phyloP scores from a whole-genome alignment of 1,140 invertebrate genomes.

The Nephila pilipes region DNA sequence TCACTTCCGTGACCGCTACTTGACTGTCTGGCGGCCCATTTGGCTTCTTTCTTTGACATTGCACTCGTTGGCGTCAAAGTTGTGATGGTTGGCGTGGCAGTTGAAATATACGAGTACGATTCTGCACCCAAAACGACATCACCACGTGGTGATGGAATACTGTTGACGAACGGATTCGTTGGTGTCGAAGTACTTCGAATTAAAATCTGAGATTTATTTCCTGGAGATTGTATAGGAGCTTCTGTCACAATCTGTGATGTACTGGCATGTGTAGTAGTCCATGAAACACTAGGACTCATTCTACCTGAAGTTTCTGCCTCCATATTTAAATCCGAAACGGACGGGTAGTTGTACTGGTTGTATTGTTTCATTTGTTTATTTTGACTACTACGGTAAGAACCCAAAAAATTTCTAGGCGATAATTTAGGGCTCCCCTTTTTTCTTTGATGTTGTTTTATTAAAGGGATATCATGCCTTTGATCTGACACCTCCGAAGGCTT shows the following conservation, averaged over 20 bases:
- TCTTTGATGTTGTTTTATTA: constrained; percentile 56
- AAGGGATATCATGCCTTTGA: constrained; percentile 26
- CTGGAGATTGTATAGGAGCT: neutral
- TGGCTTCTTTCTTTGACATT: constrained; percentile 49
- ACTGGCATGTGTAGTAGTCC: neutral
- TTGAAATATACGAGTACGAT: constrained; percentile 57
- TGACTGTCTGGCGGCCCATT: constrained; percentile 79
- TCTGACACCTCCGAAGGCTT: constrained; percentile 27
- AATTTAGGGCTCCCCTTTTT: constrained; percentile 69
- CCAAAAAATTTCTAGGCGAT: constrained; percentile 18
- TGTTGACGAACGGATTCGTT: constrained; percentile 39
- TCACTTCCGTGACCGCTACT: constrained; percentile 82
- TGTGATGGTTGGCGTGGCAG: constrained; percentile 37
- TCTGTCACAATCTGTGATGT: constrained; percentile 30
- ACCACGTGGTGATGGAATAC: neutral
- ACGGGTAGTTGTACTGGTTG: constrained; percentile 24
- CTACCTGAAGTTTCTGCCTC: neutral
- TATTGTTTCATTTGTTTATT: constrained; percentile 58
- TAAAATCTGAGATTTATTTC: constrained; percentile 46
- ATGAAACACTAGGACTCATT: constrained; percentile 31
- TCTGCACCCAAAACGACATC: constrained; percentile 33
- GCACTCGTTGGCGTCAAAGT: constrained; percentile 47
- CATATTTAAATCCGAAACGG: neutral
- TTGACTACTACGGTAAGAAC: constrained; percentile 12
- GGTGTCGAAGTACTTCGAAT: constrained; percentile 68